phyloP scores from a whole-genome alignment of 2,888 invertebrate genomes.

The Melinaea menophilus region DNA sequence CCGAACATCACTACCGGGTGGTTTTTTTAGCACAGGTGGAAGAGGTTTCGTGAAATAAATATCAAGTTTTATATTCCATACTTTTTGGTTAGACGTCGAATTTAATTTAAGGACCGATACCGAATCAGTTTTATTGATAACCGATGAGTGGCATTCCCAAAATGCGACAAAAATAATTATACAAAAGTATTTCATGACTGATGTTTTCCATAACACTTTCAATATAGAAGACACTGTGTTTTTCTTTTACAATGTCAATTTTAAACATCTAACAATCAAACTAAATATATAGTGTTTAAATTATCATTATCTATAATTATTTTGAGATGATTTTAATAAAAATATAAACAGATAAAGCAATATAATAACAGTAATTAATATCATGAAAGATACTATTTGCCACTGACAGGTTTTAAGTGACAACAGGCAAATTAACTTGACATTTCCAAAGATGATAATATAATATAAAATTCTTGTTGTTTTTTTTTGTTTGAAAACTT shows the following conservation, averaged over 20 bases:
- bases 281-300: neutral
- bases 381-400: neutral
- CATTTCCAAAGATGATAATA: neutral
- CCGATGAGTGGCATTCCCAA: constrained; percentile 50
- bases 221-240: constrained; percentile 10
- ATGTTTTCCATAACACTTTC: constrained; percentile 63
- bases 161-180: constrained; percentile 62
- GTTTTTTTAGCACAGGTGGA: constrained; percentile 50
- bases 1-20: constrained; percentile 52
- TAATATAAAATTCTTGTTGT: neutral
- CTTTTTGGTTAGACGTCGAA: constrained; percentile 58
- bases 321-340: no score
- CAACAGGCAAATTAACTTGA: neutral
- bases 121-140: constrained; percentile 50
- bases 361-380: neutral
- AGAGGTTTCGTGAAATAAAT: constrained; percentile 66
- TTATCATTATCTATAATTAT: neutral
- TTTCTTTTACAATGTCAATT: constrained; percentile 9
- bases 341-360: no score
- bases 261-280: neutral
- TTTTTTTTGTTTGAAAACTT: no score
- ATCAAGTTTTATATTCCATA: constrained; percentile 69
- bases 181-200: constrained; percentile 67
- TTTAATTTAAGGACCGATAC: constrained; percentile 51
- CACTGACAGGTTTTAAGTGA: neutral